Conservation (phyloP, 1,140 invertebrate species). For the Venustaconcha ellipsiformis region DNA sequence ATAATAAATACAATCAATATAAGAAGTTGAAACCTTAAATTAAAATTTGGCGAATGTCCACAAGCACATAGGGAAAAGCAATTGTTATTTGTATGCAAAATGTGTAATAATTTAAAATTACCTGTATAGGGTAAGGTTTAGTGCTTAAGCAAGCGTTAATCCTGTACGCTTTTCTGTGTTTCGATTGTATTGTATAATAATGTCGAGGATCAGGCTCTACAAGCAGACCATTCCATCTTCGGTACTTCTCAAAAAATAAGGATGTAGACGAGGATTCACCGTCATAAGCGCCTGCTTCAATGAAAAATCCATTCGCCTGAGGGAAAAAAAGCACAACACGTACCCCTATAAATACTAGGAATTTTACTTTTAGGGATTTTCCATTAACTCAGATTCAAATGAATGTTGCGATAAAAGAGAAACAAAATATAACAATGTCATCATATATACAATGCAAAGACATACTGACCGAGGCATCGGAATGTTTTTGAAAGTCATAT, state of each 20-base stretch:
- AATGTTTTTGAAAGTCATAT: too few relatives aligned
- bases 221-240: constrained; percentile 81
- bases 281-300: constrained; percentile 75
- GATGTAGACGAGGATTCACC: constrained; percentile 75
- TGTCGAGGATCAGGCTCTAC: constrained; percentile 78
- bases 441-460: too few relatives aligned
- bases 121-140: constrained; percentile 4
- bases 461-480: too few relatives aligned
- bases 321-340: neutral
- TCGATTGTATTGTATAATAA: constrained; percentile 7
- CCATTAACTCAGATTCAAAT: too few relatives aligned
- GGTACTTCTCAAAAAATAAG: constrained; percentile 77
- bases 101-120: neutral
- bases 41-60: too few relatives aligned
- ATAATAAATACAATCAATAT: too few relatives aligned
- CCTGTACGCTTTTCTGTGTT: constrained; percentile 12
- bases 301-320: constrained; percentile 69
- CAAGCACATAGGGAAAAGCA: too few relatives aligned
- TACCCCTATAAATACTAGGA: too few relatives aligned
- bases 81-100: neutral
- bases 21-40: too few relatives aligned
- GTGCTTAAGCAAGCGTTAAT: constrained; percentile 19
- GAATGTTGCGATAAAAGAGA: too few relatives aligned
- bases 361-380: too few relatives aligned
- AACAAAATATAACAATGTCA: too few relatives aligned